A percentile compares a stretch with the other conserved stretches of the same genome.
Evolutionary conservation across 2,113 vertebrate species (phyloP).

Genomic region (Brachirus orientalis): DNA sequence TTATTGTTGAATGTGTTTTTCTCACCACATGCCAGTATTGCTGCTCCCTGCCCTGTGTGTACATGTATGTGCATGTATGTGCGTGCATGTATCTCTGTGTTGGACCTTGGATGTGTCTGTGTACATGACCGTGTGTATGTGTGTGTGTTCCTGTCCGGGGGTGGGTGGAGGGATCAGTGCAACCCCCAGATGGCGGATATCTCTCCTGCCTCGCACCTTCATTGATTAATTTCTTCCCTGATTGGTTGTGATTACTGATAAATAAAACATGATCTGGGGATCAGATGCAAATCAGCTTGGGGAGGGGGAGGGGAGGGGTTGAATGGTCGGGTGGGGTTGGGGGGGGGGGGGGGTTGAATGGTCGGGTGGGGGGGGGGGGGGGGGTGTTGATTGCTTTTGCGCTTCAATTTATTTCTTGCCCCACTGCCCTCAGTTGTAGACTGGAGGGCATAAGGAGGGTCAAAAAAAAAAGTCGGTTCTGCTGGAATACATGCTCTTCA

Average conservation of each 20-base stretch:
- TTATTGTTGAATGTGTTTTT: constrained; percentile 49
- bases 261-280: constrained; percentile 87
- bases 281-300: constrained; percentile 85
- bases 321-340: constrained; percentile 58
- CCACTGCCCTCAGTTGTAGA: constrained; percentile 76
- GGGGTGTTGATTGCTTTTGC: constrained; percentile 86
- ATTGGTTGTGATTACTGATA: constrained; percentile 92
- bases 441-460: constrained; percentile 57
- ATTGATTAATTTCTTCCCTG: constrained; percentile 90
- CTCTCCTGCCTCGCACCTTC: constrained; percentile 84
- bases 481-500: constrained; percentile 6
- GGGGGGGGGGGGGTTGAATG: constrained; percentile 66
- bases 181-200: constrained; percentile 93
- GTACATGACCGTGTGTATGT: constrained; percentile 5
- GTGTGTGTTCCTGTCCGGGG: constrained; percentile 44
- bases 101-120: constrained; percentile 35
- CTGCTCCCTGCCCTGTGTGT: constrained; percentile 35
- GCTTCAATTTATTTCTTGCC: constrained; percentile 85
- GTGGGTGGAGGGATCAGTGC: constrained; percentile 66
- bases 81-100: constrained; percentile 24
- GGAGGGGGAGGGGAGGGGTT: constrained; percentile 41
- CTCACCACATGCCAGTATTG: constrained; percentile 49
- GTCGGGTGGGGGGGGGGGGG: constrained; percentile 66
- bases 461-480: constrained; percentile 11
- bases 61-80: constrained; percentile 17